Evolutionary conservation across 2,113 vertebrate species (phyloP).

Genomic region (Carassius gibelio): DNA sequence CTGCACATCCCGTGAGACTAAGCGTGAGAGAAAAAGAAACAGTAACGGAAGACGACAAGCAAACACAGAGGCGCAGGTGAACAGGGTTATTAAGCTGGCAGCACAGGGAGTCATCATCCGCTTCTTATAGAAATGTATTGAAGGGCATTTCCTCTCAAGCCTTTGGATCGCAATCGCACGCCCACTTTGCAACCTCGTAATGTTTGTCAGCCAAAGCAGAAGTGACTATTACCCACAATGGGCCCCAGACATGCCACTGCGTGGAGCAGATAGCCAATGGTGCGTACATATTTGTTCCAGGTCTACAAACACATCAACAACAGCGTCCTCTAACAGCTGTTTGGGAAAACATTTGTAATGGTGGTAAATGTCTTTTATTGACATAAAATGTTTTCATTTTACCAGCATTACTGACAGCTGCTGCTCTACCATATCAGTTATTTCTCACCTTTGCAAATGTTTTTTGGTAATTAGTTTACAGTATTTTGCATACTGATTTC

Average conservation of each 20-base stretch:
- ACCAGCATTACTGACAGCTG: not conserved
- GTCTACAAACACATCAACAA: not conserved
- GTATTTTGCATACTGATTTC: not conserved
- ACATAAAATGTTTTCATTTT: not conserved
- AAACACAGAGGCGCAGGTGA: conserved; percentile 15
- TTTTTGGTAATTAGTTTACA: too few species aligned
- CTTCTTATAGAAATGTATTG: conserved; percentile 24
- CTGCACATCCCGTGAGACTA: conserved; percentile 58
- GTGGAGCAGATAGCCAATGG: not conserved
- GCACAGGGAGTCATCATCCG: conserved; percentile 13
- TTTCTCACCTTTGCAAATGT: not conserved
- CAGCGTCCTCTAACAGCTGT: not conserved
- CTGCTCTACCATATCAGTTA: too few species aligned
- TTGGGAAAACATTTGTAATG: conserved; percentile 1
- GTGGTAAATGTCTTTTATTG: not conserved
- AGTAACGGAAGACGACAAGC: conserved; percentile 54
- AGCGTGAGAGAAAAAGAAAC: conserved; percentile 46
- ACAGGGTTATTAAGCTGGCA: not conserved
- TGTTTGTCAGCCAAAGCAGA: conserved; percentile 19
- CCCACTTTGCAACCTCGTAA: not conserved
- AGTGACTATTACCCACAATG: conserved; percentile 1
- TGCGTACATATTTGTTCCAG: conserved; percentile 2
- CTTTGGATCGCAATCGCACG: not conserved
- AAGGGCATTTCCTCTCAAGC: conserved; percentile 29
- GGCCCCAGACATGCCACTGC: not conserved